Evolutionary conservation across 2,113 vertebrate genomes (phyloP).

Genomic region (Crotalus helleri): DNA sequence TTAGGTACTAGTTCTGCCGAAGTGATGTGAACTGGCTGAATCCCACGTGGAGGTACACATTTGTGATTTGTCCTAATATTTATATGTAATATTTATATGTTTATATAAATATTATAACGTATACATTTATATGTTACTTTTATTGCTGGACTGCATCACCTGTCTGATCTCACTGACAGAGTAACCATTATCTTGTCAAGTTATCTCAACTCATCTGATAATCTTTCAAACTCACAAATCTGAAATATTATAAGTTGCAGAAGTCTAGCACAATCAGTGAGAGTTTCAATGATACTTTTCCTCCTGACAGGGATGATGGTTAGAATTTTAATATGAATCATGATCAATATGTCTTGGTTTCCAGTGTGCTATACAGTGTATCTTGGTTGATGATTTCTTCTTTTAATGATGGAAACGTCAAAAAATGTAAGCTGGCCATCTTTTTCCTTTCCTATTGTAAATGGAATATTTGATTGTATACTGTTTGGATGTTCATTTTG

Average conservation of each 20-base stretch:
- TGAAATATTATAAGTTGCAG: background rate
- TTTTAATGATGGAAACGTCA: background rate
- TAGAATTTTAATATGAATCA: background rate
- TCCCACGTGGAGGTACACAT: background rate
- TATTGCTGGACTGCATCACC: background rate
- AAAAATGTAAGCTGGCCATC: background rate
- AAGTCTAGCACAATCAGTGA: background rate
- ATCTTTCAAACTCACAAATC: background rate
- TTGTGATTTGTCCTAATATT: background rate
- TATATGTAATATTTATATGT: background rate
- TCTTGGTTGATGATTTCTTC: background rate
- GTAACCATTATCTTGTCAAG: background rate
- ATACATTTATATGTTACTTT: background rate
- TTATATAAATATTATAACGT: too few species aligned
- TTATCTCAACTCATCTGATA: background rate
- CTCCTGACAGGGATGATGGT: background rate
- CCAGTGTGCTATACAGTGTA: background rate
- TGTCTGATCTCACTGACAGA: background rate
- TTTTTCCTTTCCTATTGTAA: background rate
- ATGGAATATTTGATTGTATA: background rate
- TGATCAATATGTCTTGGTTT: background rate
- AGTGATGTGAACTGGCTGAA: too few species aligned
- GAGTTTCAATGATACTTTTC: background rate
- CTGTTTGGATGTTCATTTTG: background rate
- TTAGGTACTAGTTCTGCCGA: too few species aligned